Conservation (phyloP, 2,113 vertebrate genomes). For the rat (Rattus norvegicus) region GRCr8 NC_086026.1:99687001-99687500, state of each 20-base stretch:
- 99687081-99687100: conserved; percentile 20
- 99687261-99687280: background rate
- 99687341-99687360: too few relatives aligned
- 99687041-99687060: background rate
- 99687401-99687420: too few relatives aligned
- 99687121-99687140: conserved; percentile 28
- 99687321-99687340: background rate
- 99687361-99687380: background rate
- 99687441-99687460: too few relatives aligned
- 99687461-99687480: too few relatives aligned
- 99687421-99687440: too few relatives aligned
- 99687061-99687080: conserved; percentile 4
- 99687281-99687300: background rate
- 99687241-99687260: background rate
- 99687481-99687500: too few relatives aligned
- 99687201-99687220: background rate
- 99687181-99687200: background rate
- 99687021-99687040: conserved; percentile 47
- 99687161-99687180: background rate
- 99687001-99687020: conserved; percentile 28
- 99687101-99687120: conserved; percentile 39
- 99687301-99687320: background rate
- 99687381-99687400: background rate
- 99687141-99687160: background rate
- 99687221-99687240: background rate